Percentiles rank a stretch among this genome's conserved stretches.
Evolutionary conservation across 2,113 vertebrate species (phyloP).

Genomic region (Microcebus griseorufus): DNA sequence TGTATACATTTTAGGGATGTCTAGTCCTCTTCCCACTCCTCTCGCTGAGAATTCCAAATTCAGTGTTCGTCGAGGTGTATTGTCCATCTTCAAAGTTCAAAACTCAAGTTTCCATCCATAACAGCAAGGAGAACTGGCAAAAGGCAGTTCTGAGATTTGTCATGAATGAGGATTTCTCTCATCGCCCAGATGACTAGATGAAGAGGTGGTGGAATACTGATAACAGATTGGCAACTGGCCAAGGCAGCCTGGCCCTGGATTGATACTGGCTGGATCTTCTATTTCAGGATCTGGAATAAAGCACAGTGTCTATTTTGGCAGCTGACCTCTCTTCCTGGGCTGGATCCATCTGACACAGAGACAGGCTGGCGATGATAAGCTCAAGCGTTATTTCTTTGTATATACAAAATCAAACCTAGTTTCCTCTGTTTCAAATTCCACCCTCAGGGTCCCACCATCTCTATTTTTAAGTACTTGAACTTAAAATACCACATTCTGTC

Average conservation of each 20-base stretch:
- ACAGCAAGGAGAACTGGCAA: neutral
- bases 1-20: no score
- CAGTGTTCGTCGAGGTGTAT: neutral
- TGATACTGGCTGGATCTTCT: neutral
- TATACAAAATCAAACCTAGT: neutral
- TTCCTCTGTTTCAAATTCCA: neutral
- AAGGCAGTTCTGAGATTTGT: neutral
- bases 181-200: neutral
- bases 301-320: neutral
- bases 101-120: neutral
- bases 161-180: neutral
- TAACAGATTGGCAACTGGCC: neutral
- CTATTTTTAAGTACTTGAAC: neutral
- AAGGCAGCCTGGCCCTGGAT: neutral
- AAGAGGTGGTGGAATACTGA: neutral
- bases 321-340: neutral
- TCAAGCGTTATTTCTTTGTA: neutral
- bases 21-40: neutral
- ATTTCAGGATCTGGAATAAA: neutral
- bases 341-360: neutral
- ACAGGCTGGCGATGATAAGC: neutral
- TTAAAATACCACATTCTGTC: neutral
- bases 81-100: neutral
- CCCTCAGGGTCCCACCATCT: neutral
- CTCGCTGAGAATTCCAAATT: no score